Percentiles rank a stretch among this genome's conserved stretches.
Conservation (phyloP, 2,113 vertebrate species). For the Agelaius phoeniceus region DNA sequence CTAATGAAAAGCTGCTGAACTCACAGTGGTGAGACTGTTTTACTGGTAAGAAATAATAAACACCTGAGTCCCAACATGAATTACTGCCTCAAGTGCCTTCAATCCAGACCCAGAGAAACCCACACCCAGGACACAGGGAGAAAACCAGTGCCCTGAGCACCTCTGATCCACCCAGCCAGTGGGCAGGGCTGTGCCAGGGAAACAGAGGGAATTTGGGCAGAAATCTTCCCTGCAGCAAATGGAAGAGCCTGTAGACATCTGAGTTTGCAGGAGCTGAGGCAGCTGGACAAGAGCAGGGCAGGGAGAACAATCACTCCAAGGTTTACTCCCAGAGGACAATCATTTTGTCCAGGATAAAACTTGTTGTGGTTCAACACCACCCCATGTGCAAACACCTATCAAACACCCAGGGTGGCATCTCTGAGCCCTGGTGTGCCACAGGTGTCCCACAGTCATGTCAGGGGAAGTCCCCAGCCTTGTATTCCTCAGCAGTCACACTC, state of each 20-base stretch:
- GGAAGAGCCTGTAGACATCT: not conserved
- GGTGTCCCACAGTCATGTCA: too few relatives aligned
- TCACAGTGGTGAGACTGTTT: too few relatives aligned
- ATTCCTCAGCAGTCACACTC: not conserved
- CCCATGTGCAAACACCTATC: rapidly evolving
- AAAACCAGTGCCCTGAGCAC: not conserved
- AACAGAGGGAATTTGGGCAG: rapidly evolving
- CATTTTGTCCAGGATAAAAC: not conserved
- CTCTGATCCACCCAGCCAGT: not conserved
- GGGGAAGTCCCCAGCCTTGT: not conserved
- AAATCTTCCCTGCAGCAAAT: not conserved
- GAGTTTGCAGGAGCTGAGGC: not conserved
- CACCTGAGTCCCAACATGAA: too few relatives aligned
- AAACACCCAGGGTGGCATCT: not conserved
- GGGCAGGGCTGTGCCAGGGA: not conserved
- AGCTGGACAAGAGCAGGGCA: not conserved
- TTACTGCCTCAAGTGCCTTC: too few relatives aligned
- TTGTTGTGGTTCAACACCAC: not conserved
- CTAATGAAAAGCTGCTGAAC: too few relatives aligned
- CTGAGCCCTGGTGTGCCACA: not conserved
- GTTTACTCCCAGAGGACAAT: not conserved
- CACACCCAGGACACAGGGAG: too few relatives aligned
- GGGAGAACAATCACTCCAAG: not conserved
- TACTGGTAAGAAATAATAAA: too few relatives aligned
- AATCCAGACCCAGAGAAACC: too few relatives aligned